phyloP scores from a whole-genome alignment of 2,888 invertebrate genomes.

The Ellobium chinense region DNA sequence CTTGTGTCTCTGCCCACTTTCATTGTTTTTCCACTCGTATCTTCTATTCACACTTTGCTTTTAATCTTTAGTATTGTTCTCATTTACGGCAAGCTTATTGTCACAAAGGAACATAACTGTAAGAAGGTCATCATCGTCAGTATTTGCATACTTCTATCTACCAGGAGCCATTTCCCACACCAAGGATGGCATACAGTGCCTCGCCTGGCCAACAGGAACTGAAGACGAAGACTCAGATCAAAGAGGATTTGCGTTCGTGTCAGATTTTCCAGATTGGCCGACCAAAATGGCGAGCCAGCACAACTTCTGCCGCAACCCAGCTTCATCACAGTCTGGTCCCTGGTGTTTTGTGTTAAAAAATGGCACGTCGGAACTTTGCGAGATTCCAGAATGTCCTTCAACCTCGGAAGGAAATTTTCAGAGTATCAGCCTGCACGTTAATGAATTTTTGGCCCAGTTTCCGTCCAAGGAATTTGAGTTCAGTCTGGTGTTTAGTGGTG shows the following conservation, averaged over 20 bases:
- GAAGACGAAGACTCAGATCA: neutral
- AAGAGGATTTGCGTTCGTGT: neutral
- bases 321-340: neutral
- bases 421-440: neutral
- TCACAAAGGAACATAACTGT: too few species aligned
- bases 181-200: neutral
- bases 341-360: neutral
- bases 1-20: too few species aligned
- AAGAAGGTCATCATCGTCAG: too few species aligned
- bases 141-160: neutral
- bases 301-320: conserved; percentile 3
- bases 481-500: neutral
- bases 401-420: neutral
- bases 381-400: conserved; percentile 1
- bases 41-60: too few species aligned
- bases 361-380: neutral
- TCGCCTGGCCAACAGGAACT: neutral
- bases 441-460: neutral
- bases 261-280: neutral
- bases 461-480: neutral
- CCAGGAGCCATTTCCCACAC: neutral
- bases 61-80: too few species aligned
- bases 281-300: neutral
- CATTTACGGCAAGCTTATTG: too few species aligned
- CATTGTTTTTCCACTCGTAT: too few species aligned